Base-by-base conservation (phyloP, 2,797 vertebrate species). In the Tiaroga cobitis region DNA sequence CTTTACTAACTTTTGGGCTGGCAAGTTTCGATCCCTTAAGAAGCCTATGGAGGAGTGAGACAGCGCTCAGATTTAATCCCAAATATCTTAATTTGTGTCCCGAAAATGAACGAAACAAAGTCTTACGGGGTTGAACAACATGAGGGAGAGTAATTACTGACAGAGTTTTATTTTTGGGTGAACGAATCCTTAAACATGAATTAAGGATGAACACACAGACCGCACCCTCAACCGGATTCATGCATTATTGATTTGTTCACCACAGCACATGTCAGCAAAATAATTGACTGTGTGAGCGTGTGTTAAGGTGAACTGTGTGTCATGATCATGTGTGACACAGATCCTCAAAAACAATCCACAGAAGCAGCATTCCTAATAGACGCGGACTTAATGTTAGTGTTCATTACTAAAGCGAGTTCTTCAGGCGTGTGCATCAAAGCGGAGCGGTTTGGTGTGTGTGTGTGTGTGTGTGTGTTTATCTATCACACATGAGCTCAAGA, bases 221-320 rank as follows among this genome's bases (percentile, higher is more conserved):
- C 26, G 29, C 80, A 69, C 67, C 65, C 80, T 26, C 54, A 63
- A 83, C 69, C 61, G 3, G 21, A 39, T 3, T 80, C 19, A 83
- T 85, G 34, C 41, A 83, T 85, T 80, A 88, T 75, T 83, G 70
- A 84, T 43, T 34, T 32, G 32, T 19, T 80, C 26, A n/a, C 11
- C 79, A 51, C 39, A 6, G 37, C 61, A 51, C 59, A 80, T 67
- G 69, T 34, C 41, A 63, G 65, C 18, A n/a, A 54, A 65, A 41
- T 16, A 32, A 10, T 21, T 29, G 8, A 2, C 19, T 1, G 11
- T 29, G 39, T 73, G 70, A 73, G 9, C 18, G 13, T 41, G 21
- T 70, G 34, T 32, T n/a, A 72, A 46, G n/a, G n/a, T 26, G n/a
- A 46, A 26, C 24, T n/a, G 19, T 18, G 16, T 19, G 16, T 51